Evolutionary conservation across 2,888 invertebrate genomes (phyloP), one percentile per base, ranked within the genome.

Genomic region (Pyrrhosoma nymphula): DNA sequence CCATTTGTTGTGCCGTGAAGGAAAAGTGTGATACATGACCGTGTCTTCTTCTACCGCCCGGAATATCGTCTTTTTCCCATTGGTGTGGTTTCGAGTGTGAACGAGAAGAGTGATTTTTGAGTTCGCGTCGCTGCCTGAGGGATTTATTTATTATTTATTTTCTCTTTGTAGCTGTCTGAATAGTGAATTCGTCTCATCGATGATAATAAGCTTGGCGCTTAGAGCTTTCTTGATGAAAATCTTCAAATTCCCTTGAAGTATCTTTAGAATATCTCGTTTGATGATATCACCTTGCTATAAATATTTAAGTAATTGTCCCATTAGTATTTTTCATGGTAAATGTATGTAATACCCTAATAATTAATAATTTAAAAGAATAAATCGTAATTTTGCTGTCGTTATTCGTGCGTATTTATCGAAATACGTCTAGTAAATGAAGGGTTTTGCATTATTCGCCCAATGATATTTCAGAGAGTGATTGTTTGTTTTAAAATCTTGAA

Each of bases 1-100:
- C 35, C 82, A 35, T 82, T 82, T 82, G 82, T 82, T 82, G 82
- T 82, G 82, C 16, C 82, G 30, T 82, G 82, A 82, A 60, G 82
- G 82, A 82, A 35, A 82, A 35, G 35, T 82, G 82, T 82, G 82
- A 82, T 69, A 18, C 82, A 18, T 82, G 82, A 35, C 82, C 82
- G 82, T 82, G 30, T 35, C 14, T 35, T 35, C 18, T 12, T 35
- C 82, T 35, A 6, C 75, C 12, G n/a, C 30, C 10, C 30, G 82
- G 82, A 82, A 35, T 82, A 82, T 82, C 35, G 35, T 14, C 35
- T 14, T 35, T 20, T 69, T 69, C 26, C 18, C 30, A 12, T 82
- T 18, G 82, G 82, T 35, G 82, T 82, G 82, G 2, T 82, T 69
- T 16, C 3, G 3, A 82, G 82, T 82, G 82, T 35, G 82, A 82